Evolutionary conservation across 2,797 vertebrate species (phyloP), one percentile per base, ranked within the genome.

Genomic region (Coilia nasus): DNA sequence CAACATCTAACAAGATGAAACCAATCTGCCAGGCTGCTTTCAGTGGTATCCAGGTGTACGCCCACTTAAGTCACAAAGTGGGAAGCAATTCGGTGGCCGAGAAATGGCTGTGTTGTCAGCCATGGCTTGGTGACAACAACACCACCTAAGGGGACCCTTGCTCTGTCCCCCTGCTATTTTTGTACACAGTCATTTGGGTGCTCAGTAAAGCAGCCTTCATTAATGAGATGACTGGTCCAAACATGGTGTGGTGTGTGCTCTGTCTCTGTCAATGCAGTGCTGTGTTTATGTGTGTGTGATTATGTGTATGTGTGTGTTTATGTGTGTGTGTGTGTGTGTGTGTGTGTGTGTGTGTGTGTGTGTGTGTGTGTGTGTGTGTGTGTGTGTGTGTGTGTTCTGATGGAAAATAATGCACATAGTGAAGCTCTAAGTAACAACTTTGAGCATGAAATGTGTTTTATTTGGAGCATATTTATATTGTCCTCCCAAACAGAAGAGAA

Each of bases 311-410:
- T 64, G n/a, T 64, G 60, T 64, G 60, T 64, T n/a, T 64, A n/a
- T 64, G 60, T 64, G 6, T 82, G n/a, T 9, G 81, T 56, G 81
- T 56, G 81, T 82, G 47, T 82, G n/a, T 64, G 44, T 44, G 75
- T 44, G 31, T 41, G 28, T 80, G 71, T 80, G 71, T 80, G 71
- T 80, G 71, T 44, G 12, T 54, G 75, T 80, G 15, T 80, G 75
- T 46, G 75, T 44, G 78, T 46, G 12, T 35, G 81, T 28, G 23
- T 59, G 81, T 35, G 81, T 59, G 50, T 47, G 41, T 31, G n/a
- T 67, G 47, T 7, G 64, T 28, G 81, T 82, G 1, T 71, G n/a
- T 84, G 60, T n/a, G 50, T 88, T 57, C 56, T 15, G 56, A 3
- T 57, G 15, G 12, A 57, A 57, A 3, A 57, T 3, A 57, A 15